Conservation (phyloP, 2,888 invertebrate genomes). For the Siphonodentalium dalli region DNA sequence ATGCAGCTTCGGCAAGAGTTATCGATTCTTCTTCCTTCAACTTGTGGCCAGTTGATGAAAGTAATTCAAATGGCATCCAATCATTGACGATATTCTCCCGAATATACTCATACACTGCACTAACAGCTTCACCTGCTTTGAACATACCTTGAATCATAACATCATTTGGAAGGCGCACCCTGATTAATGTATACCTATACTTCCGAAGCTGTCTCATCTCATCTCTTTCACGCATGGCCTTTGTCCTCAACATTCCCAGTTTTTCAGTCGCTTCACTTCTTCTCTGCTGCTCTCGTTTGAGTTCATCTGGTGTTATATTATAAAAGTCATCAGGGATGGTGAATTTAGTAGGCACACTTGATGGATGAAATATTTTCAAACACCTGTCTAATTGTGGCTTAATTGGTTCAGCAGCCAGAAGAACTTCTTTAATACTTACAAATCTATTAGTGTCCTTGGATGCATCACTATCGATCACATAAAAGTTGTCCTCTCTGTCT, state of each 20-base stretch:
- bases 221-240: conserved; percentile 93
- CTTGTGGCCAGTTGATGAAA: conserved; percentile 74
- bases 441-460: conserved; percentile 61
- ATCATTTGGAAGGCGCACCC: conserved; percentile 82
- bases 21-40: conserved; percentile 73
- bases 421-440: conserved; percentile 77
- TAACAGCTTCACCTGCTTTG: conserved; percentile 80
- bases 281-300: conserved; percentile 75
- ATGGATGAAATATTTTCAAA: conserved; percentile 44
- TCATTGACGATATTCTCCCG: conserved; percentile 77
- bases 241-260: conserved; percentile 85
- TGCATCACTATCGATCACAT: conserved; percentile 49
- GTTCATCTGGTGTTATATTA: conserved; percentile 79
- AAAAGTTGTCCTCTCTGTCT: conserved; percentile 68
- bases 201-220: conserved; percentile 80
- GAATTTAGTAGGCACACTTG: conserved; percentile 50
- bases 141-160: conserved; percentile 80
- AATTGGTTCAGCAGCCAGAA: conserved; percentile 82
- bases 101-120: conserved; percentile 80
- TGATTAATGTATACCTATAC: conserved; percentile 76
- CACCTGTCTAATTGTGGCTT: conserved; percentile 81
- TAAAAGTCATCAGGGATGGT: conserved; percentile 87
- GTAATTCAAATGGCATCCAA: conserved; percentile 75
- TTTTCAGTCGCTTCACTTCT: conserved; percentile 77
- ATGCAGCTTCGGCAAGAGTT: conserved; percentile 78